These are phyloP conservation scores for Calidris pygmaea DNA, from an alignment of 2,113 vertebrate species.

Conservation along the genomic window DNA sequence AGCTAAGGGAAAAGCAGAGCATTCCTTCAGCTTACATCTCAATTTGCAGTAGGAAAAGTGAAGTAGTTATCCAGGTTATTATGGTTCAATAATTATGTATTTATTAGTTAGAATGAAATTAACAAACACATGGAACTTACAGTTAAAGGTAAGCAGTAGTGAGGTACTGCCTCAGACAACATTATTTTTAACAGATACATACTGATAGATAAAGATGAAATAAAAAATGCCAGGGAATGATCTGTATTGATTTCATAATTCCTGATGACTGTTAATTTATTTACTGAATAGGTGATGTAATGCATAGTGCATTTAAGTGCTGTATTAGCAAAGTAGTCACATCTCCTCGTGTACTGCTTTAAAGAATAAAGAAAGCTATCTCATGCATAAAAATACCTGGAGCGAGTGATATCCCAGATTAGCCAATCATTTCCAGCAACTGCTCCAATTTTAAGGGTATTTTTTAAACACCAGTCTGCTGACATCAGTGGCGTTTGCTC, in stretches of 20 bases:
- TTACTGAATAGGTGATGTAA: neutral
- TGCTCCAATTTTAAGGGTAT: slow-evolving; percentile 93
- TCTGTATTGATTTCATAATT: neutral
- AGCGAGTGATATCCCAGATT: slow-evolving; percentile 94
- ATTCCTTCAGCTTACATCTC: neutral
- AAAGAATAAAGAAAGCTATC: neutral
- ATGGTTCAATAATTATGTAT: neutral
- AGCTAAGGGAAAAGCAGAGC: neutral
- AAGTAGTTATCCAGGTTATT: neutral
- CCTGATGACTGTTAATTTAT: neutral
- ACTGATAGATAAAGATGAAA: neutral
- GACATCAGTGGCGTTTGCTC: slow-evolving; percentile 89
- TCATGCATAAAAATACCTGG: slow-evolving; percentile 80
- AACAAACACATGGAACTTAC: neutral
- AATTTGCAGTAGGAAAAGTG: neutral
- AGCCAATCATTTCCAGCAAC: slow-evolving; percentile 95
- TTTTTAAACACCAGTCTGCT: slow-evolving; percentile 94
- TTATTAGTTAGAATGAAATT: neutral
- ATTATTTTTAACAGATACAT: neutral
- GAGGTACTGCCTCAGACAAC: neutral
- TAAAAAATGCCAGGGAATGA: neutral
- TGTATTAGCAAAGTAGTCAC: neutral
- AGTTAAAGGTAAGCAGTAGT: neutral
- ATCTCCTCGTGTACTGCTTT: neutral
- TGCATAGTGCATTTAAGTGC: neutral